These are phyloP conservation scores for Bruchidius siliquastri DNA, from an alignment of 2,888 invertebrate genomes.

Conservation along the genomic window DNA sequence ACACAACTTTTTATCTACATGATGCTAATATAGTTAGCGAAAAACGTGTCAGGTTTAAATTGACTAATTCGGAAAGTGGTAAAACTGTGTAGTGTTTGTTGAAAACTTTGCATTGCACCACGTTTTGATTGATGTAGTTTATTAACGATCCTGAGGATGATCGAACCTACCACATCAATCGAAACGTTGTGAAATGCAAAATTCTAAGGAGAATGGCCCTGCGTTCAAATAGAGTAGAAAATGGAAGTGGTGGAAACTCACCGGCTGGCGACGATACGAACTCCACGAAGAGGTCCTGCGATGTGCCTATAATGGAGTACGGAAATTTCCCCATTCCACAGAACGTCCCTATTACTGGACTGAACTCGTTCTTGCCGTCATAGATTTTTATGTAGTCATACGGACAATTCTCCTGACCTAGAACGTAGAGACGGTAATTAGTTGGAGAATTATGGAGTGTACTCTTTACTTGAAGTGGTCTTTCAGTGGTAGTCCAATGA, in stretches of 20 bases:
- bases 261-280: slow-evolving; percentile 85
- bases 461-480: neutral
- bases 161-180: too few relatives aligned
- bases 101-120: too few relatives aligned
- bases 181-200: too few relatives aligned
- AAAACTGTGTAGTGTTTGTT: too few relatives aligned
- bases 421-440: slow-evolving; percentile 14
- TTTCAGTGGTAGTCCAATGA: neutral
- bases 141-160: too few relatives aligned
- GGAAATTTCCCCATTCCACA: slow-evolving; percentile 93
- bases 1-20: too few relatives aligned
- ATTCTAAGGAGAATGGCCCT: too few relatives aligned
- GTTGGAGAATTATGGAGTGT: neutral
- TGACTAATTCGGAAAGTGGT: too few relatives aligned
- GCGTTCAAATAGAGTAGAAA: neutral
- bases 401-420: slow-evolving; percentile 80
- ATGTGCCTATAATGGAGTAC: slow-evolving; percentile 89
- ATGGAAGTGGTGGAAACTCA: slow-evolving; percentile 31
- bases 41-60: too few relatives aligned
- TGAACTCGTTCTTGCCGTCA: slow-evolving; percentile 83
- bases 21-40: too few relatives aligned
- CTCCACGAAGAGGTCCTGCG: slow-evolving; percentile 82
- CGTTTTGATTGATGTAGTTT: too few relatives aligned
- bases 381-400: slow-evolving; percentile 87
- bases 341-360: slow-evolving; percentile 84